Evolutionary conservation across 2,888 invertebrate genomes (phyloP), one percentile per base, ranked within the genome.

Genomic region (Heteromurus nitidus): DNA sequence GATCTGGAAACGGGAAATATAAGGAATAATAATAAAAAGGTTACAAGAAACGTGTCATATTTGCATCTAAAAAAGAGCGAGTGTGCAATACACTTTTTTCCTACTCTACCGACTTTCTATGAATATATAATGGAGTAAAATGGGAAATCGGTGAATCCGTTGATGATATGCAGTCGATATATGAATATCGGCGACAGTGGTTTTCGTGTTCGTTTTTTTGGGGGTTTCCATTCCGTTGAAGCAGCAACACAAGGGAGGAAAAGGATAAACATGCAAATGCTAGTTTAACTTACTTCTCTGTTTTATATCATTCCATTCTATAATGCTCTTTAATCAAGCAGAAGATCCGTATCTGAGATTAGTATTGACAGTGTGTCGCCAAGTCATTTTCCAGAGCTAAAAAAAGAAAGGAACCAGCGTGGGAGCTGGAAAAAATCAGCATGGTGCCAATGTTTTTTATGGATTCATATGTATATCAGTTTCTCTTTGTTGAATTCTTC

Each of bases 321-420:
- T 60, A 60, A 60, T 60, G 42, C 60, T 36, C 65, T 64, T 53
- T 65, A 74, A 74, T 74, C 74, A 74, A 31, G 55, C 74, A 65
- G 47, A 64, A 36, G 65, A 74, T 62, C 50, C 73, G 47, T 20
- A 62, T 74, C 74, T 74, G 53, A 65, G 47, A 62, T 55, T 60
- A 30, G 20, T 73, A 62, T 73, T 73, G 67, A 67, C 28, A 67
- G 18, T n/a, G 47, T 9, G 36, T 36, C 36, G 36, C 36, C 7
- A n/a, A n/a, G 3, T 60, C 31, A n/a, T 60, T 60, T 60, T n/a
- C 31, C n/a, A 3, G 18, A 60, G 60, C n/a, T 30, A 60, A 28
- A 65, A 31, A 30, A 42, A 22, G n/a, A 60, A 28, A 65, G n/a
- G 30, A 42, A 22, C 11, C 53, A 53, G 53, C 53, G 53, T 53